Evolutionary conservation across 2,797 vertebrate species (phyloP).

Genomic region (Sarcoramphus papa): DNA sequence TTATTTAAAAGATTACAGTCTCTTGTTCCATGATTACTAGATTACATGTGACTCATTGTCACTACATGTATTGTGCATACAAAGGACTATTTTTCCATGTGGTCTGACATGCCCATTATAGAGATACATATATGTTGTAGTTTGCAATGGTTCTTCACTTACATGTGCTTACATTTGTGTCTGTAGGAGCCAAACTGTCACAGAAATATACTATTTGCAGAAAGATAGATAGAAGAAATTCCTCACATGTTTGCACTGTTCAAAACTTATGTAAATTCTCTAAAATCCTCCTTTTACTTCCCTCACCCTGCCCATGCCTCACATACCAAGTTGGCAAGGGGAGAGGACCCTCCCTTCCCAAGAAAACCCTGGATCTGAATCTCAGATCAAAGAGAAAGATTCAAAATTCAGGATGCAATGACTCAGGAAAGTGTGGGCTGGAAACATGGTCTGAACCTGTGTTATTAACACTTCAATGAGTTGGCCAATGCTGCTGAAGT

Average conservation of each 20-base stretch:
- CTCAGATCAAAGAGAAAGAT: background rate
- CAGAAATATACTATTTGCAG: background rate
- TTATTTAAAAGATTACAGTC: background rate
- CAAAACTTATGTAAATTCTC: background rate
- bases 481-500: background rate
- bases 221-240: background rate
- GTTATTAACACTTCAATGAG: background rate
- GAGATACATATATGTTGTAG: background rate
- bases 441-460: background rate
- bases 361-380: background rate
- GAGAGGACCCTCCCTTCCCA: background rate
- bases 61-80: background rate
- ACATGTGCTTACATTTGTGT: background rate
- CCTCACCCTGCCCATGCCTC: rapidly evolving
- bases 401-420: background rate
- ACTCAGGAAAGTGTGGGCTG: background rate
- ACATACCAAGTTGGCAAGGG: background rate
- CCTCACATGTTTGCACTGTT: background rate
- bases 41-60: background rate
- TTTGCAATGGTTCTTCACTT: background rate
- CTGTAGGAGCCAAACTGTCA: background rate
- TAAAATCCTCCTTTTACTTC: background rate
- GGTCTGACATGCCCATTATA: background rate
- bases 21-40: background rate
- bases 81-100: background rate